Base-by-base conservation (phyloP, 2,888 invertebrate species). In the Homarus gammarus region DNA sequence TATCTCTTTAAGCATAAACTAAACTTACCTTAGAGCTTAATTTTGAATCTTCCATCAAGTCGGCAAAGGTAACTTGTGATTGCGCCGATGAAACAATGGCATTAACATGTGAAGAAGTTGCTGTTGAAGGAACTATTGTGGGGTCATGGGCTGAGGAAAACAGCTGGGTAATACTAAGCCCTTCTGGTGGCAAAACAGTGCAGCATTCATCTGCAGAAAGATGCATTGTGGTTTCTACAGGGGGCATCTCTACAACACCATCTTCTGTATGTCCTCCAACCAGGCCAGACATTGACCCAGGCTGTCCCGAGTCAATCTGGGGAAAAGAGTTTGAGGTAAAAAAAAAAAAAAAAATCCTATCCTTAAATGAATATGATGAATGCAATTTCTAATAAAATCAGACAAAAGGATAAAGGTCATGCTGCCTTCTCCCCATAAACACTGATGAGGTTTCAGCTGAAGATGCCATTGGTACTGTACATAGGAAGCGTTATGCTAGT, bases 181-280 rank as follows among this genome's bases (percentile, higher is more conserved):
- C 88, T 8, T 87, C 87, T 2, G 87, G 70, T 12, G 89, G 89
- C 49, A 85, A 79, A n/a, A 89, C 81, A 27, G 78, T 64, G 79
- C 87, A 90, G 40, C 84, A 87, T 40, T 84, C 85, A 77, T 90
- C 90, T 2, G 84, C 44, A 18, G 79, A 38, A n/a, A 90, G 84
- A 72, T 87, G 87, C 83, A 90, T 90, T 51, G 90, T 90, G 44
- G 84, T 84, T 36, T 89, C 84, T 36, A 70, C 22, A 31, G 84
- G 40, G 18, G 49, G 18, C 49, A 89, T 44, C 22, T 89, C 88
- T 44, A 89, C 84, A 1, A 89, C 84, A 44, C 79, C 79, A 56
- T 70, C 56, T 36, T 79, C 86, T 36, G 78, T 68, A 49, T 64
- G 51, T 36, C 79, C 86, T 36, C 51, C 78, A 49, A 49, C 68